Percentiles rank a stretch among this genome's conserved stretches.
phyloP scores from a whole-genome alignment of 2,888 invertebrate genomes.

The Macrostomum cliftonense region DNA sequence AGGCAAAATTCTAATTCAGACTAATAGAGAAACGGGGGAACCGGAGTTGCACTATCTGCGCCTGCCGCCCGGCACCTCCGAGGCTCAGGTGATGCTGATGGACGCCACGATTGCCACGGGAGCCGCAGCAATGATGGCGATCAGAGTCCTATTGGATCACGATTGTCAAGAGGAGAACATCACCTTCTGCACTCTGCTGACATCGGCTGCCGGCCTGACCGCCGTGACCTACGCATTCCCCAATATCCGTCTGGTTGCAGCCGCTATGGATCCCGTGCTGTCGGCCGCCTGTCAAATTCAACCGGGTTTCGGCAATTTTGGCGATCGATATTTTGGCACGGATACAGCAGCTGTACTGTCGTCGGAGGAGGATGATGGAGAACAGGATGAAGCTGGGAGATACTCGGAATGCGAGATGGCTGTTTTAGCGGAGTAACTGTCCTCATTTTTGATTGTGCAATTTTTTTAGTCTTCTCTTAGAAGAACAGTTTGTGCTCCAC shows the following conservation, averaged over 20 bases:
- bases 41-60: slow-evolving; percentile 93
- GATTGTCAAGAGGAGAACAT: slow-evolving; percentile 87
- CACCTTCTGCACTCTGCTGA: slow-evolving; percentile 52
- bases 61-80: slow-evolving; percentile 75
- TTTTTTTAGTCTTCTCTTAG: too few species aligned
- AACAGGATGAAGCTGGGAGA: too few species aligned
- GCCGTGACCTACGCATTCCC: slow-evolving; percentile 96
- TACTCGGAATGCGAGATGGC: too few species aligned
- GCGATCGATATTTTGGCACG: slow-evolving; percentile 89
- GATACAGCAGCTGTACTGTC: too few species aligned
- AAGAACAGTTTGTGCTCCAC: too few species aligned
- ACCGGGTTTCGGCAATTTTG: slow-evolving; percentile 96
- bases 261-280: slow-evolving; percentile 83
- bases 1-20: slow-evolving; percentile 96
- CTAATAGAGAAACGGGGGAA: slow-evolving; percentile 80
- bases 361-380: too few species aligned
- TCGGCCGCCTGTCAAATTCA: slow-evolving; percentile 90
- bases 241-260: slow-evolving; percentile 59
- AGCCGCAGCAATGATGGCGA: slow-evolving; percentile 98
- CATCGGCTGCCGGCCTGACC: slow-evolving; percentile 48
- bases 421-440: too few species aligned
- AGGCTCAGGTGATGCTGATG: slow-evolving; percentile 55
- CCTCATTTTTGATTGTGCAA: too few species aligned
- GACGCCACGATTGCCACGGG: slow-evolving; percentile 93
- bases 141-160: slow-evolving; percentile 83